Percentiles rank a stretch among this genome's conserved stretches.
These are phyloP conservation scores for Hyperoplus immaculatus DNA, from an alignment of 2,797 vertebrate species.

Conservation along the genomic window DNA sequence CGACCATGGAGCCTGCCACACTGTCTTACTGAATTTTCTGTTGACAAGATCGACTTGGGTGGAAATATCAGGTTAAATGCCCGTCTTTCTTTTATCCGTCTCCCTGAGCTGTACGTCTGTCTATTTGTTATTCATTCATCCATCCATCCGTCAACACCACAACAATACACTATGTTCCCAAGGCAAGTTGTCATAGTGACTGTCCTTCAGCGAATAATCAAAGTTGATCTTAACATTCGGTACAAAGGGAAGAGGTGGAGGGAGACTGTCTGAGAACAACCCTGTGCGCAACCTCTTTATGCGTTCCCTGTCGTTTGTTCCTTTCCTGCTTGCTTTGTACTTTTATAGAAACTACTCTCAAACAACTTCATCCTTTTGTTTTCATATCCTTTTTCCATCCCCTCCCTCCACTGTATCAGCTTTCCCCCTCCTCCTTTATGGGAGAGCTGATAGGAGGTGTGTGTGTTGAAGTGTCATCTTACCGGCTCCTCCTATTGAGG, in stretches of 20 bases:
- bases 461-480: constrained; percentile 63
- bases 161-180: constrained; percentile 63
- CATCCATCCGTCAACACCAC: constrained; percentile 51
- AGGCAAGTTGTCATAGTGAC: constrained; percentile 76
- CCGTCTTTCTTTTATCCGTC: constrained; percentile 35
- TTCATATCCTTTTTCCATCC: constrained; percentile 41
- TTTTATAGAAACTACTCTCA: constrained; percentile 29
- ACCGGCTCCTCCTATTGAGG: constrained; percentile 63
- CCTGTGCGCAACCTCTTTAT: background rate
- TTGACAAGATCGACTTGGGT: constrained; percentile 24
- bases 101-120: constrained; percentile 48
- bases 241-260: constrained; percentile 26
- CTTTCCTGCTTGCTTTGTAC: constrained; percentile 20
- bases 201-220: constrained; percentile 64
- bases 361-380: constrained; percentile 15
- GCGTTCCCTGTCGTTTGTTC: constrained; percentile 20
- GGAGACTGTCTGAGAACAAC: background rate
- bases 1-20: background rate
- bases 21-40: constrained; percentile 33
- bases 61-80: constrained; percentile 30
- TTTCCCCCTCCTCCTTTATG: constrained; percentile 48
- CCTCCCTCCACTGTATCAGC: constrained; percentile 55
- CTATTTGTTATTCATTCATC: constrained; percentile 51
- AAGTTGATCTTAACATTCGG: constrained; percentile 61
- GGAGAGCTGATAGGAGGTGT: constrained; percentile 47